Percentiles rank a stretch among this genome's conserved stretches.
Evolutionary conservation across 2,888 invertebrate genomes (phyloP).

Genomic region (Ophion obscuratus): DNA sequence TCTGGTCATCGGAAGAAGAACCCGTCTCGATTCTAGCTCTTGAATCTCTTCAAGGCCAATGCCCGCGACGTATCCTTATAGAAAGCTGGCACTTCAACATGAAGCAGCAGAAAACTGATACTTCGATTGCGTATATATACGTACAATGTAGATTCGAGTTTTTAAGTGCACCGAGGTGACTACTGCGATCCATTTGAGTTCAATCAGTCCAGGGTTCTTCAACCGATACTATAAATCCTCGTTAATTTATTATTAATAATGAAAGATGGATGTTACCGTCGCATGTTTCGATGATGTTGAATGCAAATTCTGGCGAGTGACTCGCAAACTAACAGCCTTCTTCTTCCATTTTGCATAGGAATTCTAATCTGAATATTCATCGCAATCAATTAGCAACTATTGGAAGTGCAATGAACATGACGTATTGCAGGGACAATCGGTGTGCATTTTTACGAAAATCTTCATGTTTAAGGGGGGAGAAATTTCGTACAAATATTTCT

Average conservation of each 20-base stretch:
- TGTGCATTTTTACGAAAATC: too few relatives aligned
- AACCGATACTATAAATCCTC: neutral
- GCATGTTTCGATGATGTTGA: neutral
- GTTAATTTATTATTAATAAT: neutral
- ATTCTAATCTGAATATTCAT: too few relatives aligned
- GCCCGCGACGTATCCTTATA: slow-evolving; percentile 45
- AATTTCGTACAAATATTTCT: too few relatives aligned
- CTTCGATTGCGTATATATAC: neutral
- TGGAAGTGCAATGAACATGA: too few relatives aligned
- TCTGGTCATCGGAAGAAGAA: slow-evolving; percentile 2
- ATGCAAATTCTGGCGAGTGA: neutral
- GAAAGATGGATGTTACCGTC: too few relatives aligned
- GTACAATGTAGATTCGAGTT: neutral
- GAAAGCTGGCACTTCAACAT: slow-evolving; percentile 36
- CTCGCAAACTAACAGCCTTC: too few relatives aligned
- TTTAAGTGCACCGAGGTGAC: neutral
- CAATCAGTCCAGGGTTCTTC: neutral
- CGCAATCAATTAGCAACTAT: too few relatives aligned
- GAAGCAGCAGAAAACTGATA: neutral
- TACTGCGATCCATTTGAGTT: neutral
- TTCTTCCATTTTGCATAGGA: too few relatives aligned
- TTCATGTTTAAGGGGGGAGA: too few relatives aligned
- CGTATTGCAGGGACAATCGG: too few relatives aligned
- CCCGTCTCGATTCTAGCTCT: slow-evolving; percentile 22
- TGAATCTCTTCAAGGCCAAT: slow-evolving; percentile 53